Percentiles rank a stretch among this genome's conserved stretches.
These are phyloP conservation scores for Polyommatus iphigenia DNA, from an alignment of 2,888 invertebrate genomes.

Conservation along the genomic window DNA sequence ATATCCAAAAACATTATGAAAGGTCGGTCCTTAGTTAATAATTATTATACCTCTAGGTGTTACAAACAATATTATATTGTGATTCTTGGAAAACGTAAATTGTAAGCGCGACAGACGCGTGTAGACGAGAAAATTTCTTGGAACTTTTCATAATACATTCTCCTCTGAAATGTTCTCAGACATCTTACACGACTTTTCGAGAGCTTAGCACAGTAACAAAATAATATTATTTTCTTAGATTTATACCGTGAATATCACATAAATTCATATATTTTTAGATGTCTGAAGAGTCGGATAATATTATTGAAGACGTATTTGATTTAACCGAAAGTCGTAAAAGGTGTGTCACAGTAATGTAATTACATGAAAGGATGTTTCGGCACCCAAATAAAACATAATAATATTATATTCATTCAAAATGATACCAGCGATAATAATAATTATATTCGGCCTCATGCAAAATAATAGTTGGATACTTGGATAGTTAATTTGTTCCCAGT, in stretches of 20 bases:
- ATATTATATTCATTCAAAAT: too few relatives aligned
- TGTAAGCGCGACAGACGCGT: background rate
- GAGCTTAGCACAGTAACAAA: background rate
- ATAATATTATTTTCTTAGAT: background rate
- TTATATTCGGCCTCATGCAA: too few relatives aligned
- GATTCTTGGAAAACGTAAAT: background rate
- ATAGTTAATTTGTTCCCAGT: too few relatives aligned
- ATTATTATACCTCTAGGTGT: background rate
- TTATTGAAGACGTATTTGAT: too few relatives aligned
- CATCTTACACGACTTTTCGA: background rate
- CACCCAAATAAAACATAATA: too few relatives aligned
- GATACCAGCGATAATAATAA: too few relatives aligned
- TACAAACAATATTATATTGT: background rate
- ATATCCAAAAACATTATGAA: too few relatives aligned
- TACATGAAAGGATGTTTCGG: too few relatives aligned
- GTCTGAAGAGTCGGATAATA: background rate
- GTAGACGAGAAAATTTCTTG: background rate
- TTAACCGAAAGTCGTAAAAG: too few relatives aligned
- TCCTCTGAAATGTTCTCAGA: conserved; percentile 3
- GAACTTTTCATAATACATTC: background rate
- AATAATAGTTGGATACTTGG: too few relatives aligned
- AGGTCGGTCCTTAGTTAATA: background rate
- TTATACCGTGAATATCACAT: background rate
- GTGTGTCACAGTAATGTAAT: too few relatives aligned
- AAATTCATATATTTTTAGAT: background rate